Evolutionary conservation across 2,888 invertebrate genomes (phyloP), one percentile per base, ranked within the genome.

Genomic region (Argynnis bischoffii): DNA sequence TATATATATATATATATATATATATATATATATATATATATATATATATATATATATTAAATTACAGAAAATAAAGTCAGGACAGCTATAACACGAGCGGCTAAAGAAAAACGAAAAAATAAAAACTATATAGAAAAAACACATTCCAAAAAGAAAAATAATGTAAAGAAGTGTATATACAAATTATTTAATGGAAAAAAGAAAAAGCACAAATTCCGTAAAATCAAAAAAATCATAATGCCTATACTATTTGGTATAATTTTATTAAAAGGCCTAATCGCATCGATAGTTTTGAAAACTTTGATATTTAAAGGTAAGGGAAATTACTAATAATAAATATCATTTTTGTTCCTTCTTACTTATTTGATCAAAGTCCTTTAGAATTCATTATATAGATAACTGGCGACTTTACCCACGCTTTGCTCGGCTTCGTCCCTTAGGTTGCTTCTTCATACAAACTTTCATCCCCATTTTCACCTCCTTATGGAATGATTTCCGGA

Each of bases 241-340:
- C 95, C 95, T 0, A 63, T 96, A 70, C 81, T 96, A 18, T 75
- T 95, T 21, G 95, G 95, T 0, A 86, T 95, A 31, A 77, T 96
- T 18, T 88, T 95, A 61, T 94, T 95, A 1, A 96, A 96, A 80
- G 92, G 95, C 48, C 83, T 96, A 2, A 76, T 96, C 11, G 85
- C 96, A 59, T 96, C 96, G 0, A 85, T 96, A 48, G 94, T 95
- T 0, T 81, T 96, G 64, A 96, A 96, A 77, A 93, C 94, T 1
- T 83, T 96, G 71, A 95, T 95, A 1, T 93, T 96, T 53, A 92
- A 92, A 87, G 93, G 92, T 92, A 76, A 78, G 77, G 26, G 41
- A 50, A 11, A 2, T 11, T 41, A 41, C 35, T 8, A 41, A 41
- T 11, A 41, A 41, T 41, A 8, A 41, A 11, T 11, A 11, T 11